Conservation (phyloP, 2,888 invertebrate genomes). For the Brachylomia viminalis region DNA sequence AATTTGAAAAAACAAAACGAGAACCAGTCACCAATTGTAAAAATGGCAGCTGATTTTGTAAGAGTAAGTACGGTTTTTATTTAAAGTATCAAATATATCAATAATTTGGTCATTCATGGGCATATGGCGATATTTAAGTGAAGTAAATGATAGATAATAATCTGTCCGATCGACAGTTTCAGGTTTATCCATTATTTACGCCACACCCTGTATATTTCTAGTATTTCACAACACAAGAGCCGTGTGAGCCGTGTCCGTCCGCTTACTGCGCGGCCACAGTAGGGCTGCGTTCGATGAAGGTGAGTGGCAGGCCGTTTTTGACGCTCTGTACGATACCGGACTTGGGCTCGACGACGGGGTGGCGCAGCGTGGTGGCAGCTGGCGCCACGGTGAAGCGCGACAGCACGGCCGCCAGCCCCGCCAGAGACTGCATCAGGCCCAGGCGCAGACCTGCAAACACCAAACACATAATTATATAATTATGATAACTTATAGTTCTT, state of each 20-base stretch:
- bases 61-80: too few relatives aligned
- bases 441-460: constrained; percentile 78
- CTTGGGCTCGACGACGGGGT: constrained; percentile 73
- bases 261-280: not conserved
- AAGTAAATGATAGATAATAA: too few relatives aligned
- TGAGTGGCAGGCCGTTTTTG: constrained; percentile 76
- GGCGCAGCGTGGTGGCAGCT: constrained; percentile 67
- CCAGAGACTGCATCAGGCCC: constrained; percentile 83
- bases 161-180: too few relatives aligned
- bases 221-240: not conserved
- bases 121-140: too few relatives aligned
- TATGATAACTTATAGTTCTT: not conserved
- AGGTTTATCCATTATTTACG: too few relatives aligned
- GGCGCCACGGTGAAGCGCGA: constrained; percentile 74
- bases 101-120: too few relatives aligned
- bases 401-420: constrained; percentile 80
- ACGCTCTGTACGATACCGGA: constrained; percentile 77
- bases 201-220: not conserved
- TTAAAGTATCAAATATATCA: too few relatives aligned
- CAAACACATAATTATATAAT: not conserved
- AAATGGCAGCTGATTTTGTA: too few relatives aligned
- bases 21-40: too few relatives aligned
- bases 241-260: not conserved
- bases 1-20: too few relatives aligned
- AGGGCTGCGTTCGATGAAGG: constrained; percentile 62